A percentile compares a stretch with the other conserved stretches of the same genome.
phyloP scores from a whole-genome alignment of 1,140 invertebrate species.

The Drosophila paulistorum region DNA sequence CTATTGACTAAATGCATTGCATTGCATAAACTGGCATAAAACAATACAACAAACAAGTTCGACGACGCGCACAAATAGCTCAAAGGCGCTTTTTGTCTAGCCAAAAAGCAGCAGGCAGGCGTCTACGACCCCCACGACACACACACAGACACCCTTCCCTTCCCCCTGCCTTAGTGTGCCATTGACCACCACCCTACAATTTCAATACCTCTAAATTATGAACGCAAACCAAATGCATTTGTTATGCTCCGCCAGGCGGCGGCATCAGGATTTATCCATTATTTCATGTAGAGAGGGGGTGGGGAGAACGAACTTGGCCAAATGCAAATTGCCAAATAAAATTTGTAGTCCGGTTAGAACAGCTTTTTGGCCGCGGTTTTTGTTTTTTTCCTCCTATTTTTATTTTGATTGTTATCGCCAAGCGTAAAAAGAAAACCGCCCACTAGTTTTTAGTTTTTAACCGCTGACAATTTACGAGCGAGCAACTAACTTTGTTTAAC shows the following conservation, averaged over 20 bases:
- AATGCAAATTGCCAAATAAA: conserved; percentile 49
- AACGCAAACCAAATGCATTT: conserved; percentile 39
- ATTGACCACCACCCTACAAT: conserved; percentile 23
- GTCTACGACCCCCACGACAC: too few relatives aligned
- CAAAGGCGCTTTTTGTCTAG: conserved; percentile 65
- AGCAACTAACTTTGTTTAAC: conserved; percentile 19
- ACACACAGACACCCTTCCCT: neutral
- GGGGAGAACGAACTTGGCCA: conserved; percentile 35
- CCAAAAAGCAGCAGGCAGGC: conserved; percentile 31
- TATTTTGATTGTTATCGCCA: conserved; percentile 46
- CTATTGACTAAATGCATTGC: conserved; percentile 70
- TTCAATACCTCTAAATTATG: conserved; percentile 46
- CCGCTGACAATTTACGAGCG: conserved; percentile 17
- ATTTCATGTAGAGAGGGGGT: conserved; percentile 2
- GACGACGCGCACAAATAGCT: conserved; percentile 54
- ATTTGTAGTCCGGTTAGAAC: conserved; percentile 40
- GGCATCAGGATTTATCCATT: conserved; percentile 8
- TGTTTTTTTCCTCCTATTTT: conserved; percentile 2
- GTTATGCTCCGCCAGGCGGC: conserved; percentile 26
- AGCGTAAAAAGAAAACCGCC: conserved; percentile 41
- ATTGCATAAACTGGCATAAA: conserved; percentile 60
- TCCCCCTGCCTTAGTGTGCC: conserved; percentile 25
- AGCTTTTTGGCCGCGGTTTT: conserved; percentile 25
- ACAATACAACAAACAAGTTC: conserved; percentile 62
- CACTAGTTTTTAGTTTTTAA: conserved; percentile 40